Evolutionary conservation across 1,140 invertebrate genomes (phyloP).

Genomic region (Heliconius hewitsoni): DNA sequence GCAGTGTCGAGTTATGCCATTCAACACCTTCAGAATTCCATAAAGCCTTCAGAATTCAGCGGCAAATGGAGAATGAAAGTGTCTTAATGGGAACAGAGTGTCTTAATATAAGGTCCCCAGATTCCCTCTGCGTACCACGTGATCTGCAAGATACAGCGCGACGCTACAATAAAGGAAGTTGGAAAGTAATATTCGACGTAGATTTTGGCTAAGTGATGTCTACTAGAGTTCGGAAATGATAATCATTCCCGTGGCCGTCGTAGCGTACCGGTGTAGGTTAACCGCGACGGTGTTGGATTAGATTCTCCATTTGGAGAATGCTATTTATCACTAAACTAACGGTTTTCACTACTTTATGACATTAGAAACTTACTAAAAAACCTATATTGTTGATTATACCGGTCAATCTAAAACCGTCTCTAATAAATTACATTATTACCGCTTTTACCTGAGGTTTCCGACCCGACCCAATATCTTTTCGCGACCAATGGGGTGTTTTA

Average conservation of each 20-base stretch:
- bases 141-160: not conserved
- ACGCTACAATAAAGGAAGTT: not conserved
- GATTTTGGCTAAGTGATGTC: too few relatives aligned
- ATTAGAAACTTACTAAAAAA: not conserved
- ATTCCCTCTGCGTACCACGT: not conserved
- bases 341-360: too few relatives aligned
- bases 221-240: not conserved
- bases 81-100: not conserved
- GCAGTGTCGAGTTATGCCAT: too few relatives aligned
- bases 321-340: too few relatives aligned
- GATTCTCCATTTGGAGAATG: too few relatives aligned
- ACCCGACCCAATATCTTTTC: conserved; percentile 20
- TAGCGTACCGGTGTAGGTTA: too few relatives aligned
- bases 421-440: conserved; percentile 9
- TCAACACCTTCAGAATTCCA: too few relatives aligned
- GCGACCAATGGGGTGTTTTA: conserved; percentile 25
- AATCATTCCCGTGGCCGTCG: too few relatives aligned
- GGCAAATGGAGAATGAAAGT: too few relatives aligned
- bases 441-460: conserved; percentile 8
- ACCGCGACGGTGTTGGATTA: too few relatives aligned
- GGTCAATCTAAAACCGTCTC: not conserved
- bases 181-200: not conserved
- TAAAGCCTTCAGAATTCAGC: too few relatives aligned
- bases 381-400: not conserved
- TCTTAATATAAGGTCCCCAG: not conserved